Percentiles rank a stretch among this genome's conserved stretches.
phyloP scores from a whole-genome alignment of 2,113 vertebrate species.

The Centrocercus urophasianus region DNA sequence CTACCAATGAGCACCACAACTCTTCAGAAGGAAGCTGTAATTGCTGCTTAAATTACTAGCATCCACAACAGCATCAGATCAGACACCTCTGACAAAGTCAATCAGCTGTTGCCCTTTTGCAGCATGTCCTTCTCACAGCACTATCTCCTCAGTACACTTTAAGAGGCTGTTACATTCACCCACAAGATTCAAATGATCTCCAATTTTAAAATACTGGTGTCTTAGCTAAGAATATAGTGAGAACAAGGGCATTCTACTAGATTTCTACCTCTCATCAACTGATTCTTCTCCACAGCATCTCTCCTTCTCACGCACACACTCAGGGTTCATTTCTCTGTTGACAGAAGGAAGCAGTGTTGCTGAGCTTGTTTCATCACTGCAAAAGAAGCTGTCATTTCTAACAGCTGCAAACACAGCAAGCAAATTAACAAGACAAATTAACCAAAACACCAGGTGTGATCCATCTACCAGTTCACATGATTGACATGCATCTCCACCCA shows the following conservation, averaged over 20 bases:
- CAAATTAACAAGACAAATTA: conserved; percentile 44
- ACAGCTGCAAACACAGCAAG: neutral
- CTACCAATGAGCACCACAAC: neutral
- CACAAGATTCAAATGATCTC: neutral
- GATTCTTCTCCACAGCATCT: neutral
- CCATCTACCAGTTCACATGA: conserved; percentile 1
- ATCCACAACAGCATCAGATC: accelerated
- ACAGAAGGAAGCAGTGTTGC: accelerated
- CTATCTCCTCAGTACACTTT: neutral
- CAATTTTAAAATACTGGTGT: neutral
- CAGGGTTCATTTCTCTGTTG: accelerated
- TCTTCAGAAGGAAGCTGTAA: neutral
- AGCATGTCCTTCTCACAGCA: neutral
- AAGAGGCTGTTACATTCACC: neutral
- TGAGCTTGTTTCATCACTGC: neutral
- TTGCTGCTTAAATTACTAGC: neutral
- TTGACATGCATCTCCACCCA: neutral
- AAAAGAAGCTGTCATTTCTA: neutral
- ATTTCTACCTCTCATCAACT: neutral
- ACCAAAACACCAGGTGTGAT: neutral
- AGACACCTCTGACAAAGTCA: neutral
- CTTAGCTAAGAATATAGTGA: neutral
- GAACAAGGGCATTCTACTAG: accelerated
- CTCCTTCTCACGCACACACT: no score
- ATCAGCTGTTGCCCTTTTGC: neutral